These are phyloP conservation scores for Ahaetulla prasina DNA, from an alignment of 2,113 vertebrate species.

Conservation along the genomic window DNA sequence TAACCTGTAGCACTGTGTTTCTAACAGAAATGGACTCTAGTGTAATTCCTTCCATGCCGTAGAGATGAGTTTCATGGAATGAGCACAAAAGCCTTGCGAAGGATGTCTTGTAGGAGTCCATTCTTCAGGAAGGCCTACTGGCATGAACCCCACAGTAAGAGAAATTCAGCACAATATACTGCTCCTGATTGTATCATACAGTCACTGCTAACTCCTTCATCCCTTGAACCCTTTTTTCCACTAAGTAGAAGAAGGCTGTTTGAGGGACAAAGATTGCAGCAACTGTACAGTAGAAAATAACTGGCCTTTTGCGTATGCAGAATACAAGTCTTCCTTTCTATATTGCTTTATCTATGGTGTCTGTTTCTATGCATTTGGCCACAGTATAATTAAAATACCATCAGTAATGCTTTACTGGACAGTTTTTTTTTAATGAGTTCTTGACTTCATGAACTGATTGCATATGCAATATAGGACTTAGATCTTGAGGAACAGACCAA, in stretches of 20 bases:
- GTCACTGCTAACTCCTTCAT: neutral
- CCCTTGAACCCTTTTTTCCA: neutral
- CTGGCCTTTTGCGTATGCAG: neutral
- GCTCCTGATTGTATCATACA: neutral
- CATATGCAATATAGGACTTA: neutral
- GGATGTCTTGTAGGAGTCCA: neutral
- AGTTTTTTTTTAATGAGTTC: neutral
- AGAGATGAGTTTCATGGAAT: neutral
- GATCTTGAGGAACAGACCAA: neutral
- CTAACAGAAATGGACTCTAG: neutral
- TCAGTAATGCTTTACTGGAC: neutral
- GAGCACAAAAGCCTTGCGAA: neutral
- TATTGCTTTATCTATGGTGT: neutral
- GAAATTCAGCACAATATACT: neutral
- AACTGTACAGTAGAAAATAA: neutral
- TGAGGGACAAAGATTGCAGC: neutral
- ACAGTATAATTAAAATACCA: neutral
- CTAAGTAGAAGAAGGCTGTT: neutral
- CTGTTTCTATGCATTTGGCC: neutral
- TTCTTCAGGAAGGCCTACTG: neutral
- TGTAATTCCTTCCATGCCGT: neutral
- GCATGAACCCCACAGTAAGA: neutral
- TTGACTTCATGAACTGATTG: neutral
- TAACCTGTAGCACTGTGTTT: neutral
- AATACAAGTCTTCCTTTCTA: neutral